Evolutionary conservation across 2,113 vertebrate species (phyloP).

Genomic region (Zosterops japonicus): DNA sequence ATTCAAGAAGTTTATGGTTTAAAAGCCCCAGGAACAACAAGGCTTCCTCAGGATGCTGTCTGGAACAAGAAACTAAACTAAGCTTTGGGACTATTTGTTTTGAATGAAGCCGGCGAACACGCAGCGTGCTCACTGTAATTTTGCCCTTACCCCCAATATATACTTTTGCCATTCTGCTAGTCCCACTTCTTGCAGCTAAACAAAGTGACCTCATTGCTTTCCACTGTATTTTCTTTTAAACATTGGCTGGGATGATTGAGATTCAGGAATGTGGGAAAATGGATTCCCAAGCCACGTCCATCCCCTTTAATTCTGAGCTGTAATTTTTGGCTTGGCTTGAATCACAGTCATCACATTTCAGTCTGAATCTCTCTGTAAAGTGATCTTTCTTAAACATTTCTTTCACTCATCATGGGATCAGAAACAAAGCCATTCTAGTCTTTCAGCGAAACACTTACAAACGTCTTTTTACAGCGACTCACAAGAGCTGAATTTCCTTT

Average conservation of each 20-base stretch:
- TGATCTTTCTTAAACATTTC: constrained; percentile 84
- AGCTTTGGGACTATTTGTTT: constrained; percentile 26
- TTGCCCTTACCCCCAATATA: constrained; percentile 46
- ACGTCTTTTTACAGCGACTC: constrained; percentile 77
- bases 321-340: constrained; percentile 86
- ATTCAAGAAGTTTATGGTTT: constrained; percentile 48
- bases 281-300: constrained; percentile 79
- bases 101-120: constrained; percentile 4
- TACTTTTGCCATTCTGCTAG: constrained; percentile 52
- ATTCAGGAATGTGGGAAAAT: constrained; percentile 84
- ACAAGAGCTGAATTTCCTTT: constrained; percentile 90
- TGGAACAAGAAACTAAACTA: constrained; percentile 30
- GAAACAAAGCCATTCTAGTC: constrained; percentile 79
- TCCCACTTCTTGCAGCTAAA: constrained; percentile 66
- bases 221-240: constrained; percentile 77
- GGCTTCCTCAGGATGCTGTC: constrained; percentile 32
- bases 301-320: constrained; percentile 81
- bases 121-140: constrained; percentile 17
- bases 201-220: constrained; percentile 83
- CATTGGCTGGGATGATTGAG: constrained; percentile 80
- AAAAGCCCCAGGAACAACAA: constrained; percentile 40
- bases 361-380: constrained; percentile 80
- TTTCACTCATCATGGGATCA: constrained; percentile 85
- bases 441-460: constrained; percentile 83
- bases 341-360: constrained; percentile 81